Evolutionary conservation across 1,140 invertebrate genomes (phyloP), one percentile per base, ranked within the genome.

Genomic region (Macrostomum lignano): DNA sequence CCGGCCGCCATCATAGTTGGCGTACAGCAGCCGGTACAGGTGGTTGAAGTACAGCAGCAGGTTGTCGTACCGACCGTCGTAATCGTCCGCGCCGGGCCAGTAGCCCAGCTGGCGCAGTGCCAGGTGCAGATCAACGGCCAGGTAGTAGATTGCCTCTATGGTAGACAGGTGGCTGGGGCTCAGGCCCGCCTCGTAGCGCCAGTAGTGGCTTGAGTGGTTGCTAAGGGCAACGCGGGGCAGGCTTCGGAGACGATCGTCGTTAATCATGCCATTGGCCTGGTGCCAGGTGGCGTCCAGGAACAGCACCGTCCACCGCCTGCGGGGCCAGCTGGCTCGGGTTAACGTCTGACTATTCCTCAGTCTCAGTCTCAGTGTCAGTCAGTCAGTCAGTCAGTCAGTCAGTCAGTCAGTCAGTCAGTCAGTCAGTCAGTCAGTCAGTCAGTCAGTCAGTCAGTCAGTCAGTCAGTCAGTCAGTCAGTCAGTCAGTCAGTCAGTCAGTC

Each of bases 51-150:
- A 28, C 7, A 28, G 19, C 26, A 28, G 19, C 9, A 28, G 9
- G 9, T 28, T 28, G 9, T 28, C 26, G 19, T 28, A 28, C 19
- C 26, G 15, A 9, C 26, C 26, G 19, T 28, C 26, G 9, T 28
- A 28, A 15, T 3, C 3, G 19, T 15, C 9, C 7, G 7, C 9
- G 19, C 14, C 15, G 13, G 9, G 9, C 15, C 19, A 14, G 19
- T 28, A 15, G 5, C 19, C 3, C n/a, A n/a, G n/a, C n/a, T n/a
- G n/a, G n/a, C n/a, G n/a, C n/a, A n/a, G n/a, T n/a, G n/a, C n/a
- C n/a, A n/a, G n/a, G 9, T 28, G 26, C 26, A 14, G 19, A 7
- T 28, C 26, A 28, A 28, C 3, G 19, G 14, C 15, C 4, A 28
- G 3, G 19, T 28, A 28, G 19, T 28, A 28, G 19, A 28, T 28